Evolutionary conservation across 2,888 invertebrate species (phyloP), one percentile per base, ranked within the genome.

Genomic region (Lasioglossum oenotherae): DNA sequence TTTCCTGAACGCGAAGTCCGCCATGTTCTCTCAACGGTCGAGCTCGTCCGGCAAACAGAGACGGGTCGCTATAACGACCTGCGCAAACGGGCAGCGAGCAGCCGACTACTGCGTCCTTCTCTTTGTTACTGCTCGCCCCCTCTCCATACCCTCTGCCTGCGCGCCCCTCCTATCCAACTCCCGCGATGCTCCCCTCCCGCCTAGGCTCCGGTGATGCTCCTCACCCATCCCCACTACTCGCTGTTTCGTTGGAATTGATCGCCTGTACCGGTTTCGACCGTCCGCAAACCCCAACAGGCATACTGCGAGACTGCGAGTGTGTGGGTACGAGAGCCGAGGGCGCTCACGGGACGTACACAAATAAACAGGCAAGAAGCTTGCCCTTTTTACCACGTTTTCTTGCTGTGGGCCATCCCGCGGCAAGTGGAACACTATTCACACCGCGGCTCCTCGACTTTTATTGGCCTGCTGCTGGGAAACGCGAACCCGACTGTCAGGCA

Each of bases 211-310:
- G 49, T 8, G 49, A 53, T 49, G 49, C 53, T 53, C 10, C 53
- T 53, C 53, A 0, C 3, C 23, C 23, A 64, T 16, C 64, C 64
- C 64, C 31, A 64, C 31, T 6, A 0, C 64, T 16, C 14, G 31
- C 6, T 53, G 53, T 53, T n/a, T 53, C 53, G 53, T n/a, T 64
- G 16, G 6, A 64, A 64, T 64, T 31, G 64, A 64, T 64, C 64
- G 64, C 16, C n/a, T 4, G 64, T 64, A 64, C 64, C 64, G 64
- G 64, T 64, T 64, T 31, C 64, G 64, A 64, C 31, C 64, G 64
- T 31, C 64, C 64, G 27, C 64, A 64, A 31, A 64, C 31, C 64
- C 64, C 31, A 64, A 64, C 60, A 27, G 60, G 27, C 12, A 6
- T 19, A 23, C 53, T n/a, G 10, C 23, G 8, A 53, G 23, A 0